Conservation (phyloP, 2,888 invertebrate genomes). For the Harmothoe impar region DNA sequence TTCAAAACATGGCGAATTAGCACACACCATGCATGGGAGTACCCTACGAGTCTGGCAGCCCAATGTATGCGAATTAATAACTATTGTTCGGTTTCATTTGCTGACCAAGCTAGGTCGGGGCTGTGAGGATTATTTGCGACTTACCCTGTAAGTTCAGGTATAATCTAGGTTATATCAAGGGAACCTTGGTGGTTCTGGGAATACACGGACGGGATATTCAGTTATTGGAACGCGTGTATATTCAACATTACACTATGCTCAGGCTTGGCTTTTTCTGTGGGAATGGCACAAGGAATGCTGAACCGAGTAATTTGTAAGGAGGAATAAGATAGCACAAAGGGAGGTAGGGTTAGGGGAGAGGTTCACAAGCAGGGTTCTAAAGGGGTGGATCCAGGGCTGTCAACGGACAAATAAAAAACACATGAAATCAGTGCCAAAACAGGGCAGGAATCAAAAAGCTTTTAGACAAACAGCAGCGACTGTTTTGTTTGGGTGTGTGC, state of each 20-base stretch:
- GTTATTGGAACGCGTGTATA: too few relatives aligned
- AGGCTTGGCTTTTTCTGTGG: background rate
- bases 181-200: too few relatives aligned
- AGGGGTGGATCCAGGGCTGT: constrained; percentile 22
- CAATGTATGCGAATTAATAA: background rate
- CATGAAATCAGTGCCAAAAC: constrained; percentile 15
- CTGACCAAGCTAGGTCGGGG: background rate
- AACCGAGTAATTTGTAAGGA: background rate
- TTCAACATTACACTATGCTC: background rate
- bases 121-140: too few relatives aligned
- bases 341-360: background rate
- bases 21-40: background rate
- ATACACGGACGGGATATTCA: too few relatives aligned
- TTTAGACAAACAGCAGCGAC: constrained; percentile 26
- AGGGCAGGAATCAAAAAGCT: background rate
- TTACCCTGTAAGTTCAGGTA: too few relatives aligned
- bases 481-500: background rate
- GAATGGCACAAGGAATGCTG: background rate
- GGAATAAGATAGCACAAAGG: background rate
- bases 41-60: background rate
- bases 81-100: background rate
- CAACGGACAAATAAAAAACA: background rate
- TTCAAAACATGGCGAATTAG: constrained; percentile 7
- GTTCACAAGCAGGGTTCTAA: background rate
- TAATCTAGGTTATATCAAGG: too few relatives aligned